Conservation (phyloP, 2,113 vertebrate genomes). For the Pristiophorus japonicus region DNA sequence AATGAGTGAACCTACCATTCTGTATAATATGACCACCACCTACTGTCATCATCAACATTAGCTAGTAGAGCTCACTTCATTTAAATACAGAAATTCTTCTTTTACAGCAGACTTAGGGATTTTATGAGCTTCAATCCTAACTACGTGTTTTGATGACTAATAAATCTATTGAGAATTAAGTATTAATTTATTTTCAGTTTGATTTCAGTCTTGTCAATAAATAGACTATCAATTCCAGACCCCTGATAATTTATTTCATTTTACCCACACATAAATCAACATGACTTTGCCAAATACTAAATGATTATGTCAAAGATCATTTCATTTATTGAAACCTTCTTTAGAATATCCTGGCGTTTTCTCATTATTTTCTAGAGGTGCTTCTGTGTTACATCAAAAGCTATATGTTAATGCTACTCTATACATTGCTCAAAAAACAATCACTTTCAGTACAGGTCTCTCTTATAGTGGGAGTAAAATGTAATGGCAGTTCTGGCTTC, state of each 20-base stretch:
- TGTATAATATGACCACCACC: background rate
- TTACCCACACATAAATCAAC: background rate
- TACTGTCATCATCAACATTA: background rate
- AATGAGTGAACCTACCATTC: background rate
- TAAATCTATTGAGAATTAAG: background rate
- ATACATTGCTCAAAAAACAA: background rate
- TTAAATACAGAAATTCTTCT: background rate
- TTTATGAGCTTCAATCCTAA: background rate
- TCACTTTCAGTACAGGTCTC: background rate
- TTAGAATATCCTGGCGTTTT: background rate
- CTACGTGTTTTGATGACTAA: background rate
- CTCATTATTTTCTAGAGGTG: background rate
- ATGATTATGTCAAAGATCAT: background rate
- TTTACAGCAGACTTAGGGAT: background rate
- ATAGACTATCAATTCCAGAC: background rate
- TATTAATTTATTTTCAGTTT: background rate
- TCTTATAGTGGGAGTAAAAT: background rate
- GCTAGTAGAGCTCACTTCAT: background rate
- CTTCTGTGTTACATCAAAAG: background rate
- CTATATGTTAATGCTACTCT: background rate
- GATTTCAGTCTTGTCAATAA: background rate
- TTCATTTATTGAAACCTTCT: background rate
- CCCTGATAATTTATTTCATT: background rate
- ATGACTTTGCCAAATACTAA: background rate
- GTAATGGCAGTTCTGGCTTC: background rate